Evolutionary conservation across 1,140 invertebrate genomes (phyloP).

Genomic region (Luehdorfia chinensis): DNA sequence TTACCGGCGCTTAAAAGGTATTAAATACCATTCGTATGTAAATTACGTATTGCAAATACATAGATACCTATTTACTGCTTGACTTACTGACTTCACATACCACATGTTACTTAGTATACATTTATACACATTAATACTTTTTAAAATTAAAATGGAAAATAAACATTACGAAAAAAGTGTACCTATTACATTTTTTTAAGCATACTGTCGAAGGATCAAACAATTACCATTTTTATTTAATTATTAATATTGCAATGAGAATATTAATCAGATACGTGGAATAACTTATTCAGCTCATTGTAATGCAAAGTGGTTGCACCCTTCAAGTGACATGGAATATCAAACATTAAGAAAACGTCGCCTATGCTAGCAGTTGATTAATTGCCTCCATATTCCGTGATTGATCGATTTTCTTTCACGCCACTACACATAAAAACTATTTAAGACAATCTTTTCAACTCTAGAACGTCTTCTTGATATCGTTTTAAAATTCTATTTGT

Average conservation of each 20-base stretch:
- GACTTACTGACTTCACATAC: too few species aligned
- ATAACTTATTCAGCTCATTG: conserved; percentile 1
- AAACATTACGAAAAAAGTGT: too few species aligned
- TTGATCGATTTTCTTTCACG: conserved; percentile 53
- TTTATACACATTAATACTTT: too few species aligned
- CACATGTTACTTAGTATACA: too few species aligned
- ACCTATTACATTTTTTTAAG: too few species aligned
- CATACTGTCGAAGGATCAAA: too few species aligned
- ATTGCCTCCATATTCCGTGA: conserved; percentile 48
- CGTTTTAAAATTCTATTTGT: conserved; percentile 67
- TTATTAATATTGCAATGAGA: too few species aligned
- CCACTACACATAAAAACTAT: conserved; percentile 30
- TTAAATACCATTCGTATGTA: conserved; percentile 42
- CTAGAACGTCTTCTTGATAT: conserved; percentile 31
- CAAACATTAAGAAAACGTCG: conserved; percentile 25
- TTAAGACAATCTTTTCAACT: conserved; percentile 32
- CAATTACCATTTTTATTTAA: too few species aligned
- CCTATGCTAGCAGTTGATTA: conserved; percentile 53
- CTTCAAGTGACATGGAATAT: conserved; percentile 24
- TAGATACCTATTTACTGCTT: conserved; percentile 14
- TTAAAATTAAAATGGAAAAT: too few species aligned
- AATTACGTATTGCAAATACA: conserved; percentile 34
- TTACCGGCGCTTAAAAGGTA: conserved; percentile 42
- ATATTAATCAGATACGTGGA: conserved; percentile 9
- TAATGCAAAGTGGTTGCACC: conserved; percentile 8